These are phyloP conservation scores for Alligator mississippiensis DNA, from an alignment of 2,113 vertebrate species.

Conservation along the genomic window DNA sequence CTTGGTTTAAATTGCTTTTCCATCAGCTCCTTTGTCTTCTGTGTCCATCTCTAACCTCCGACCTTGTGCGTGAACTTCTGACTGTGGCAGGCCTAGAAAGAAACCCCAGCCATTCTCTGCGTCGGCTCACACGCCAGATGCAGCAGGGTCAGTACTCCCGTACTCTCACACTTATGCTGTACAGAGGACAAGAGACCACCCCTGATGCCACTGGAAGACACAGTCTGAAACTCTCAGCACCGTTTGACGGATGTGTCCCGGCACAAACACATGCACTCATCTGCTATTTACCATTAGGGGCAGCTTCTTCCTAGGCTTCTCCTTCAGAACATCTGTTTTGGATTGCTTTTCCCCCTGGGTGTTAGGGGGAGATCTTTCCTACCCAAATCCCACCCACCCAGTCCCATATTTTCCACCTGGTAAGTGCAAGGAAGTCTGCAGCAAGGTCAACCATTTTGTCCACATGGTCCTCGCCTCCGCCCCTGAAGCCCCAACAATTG, in stretches of 20 bases:
- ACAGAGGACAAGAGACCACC: not conserved
- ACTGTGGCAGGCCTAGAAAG: not conserved
- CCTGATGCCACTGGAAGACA: not conserved
- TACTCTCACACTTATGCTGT: not conserved
- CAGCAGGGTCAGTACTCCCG: not conserved
- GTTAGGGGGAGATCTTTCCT: slow-evolving; percentile 50
- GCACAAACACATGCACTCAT: slow-evolving; percentile 47
- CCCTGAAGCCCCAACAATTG: not conserved
- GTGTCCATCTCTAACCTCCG: not conserved
- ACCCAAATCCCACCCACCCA: slow-evolving; percentile 46
- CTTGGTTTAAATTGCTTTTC: not conserved
- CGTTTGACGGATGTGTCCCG: slow-evolving; percentile 27
- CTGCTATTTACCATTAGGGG: slow-evolving; percentile 44
- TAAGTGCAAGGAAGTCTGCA: not conserved
- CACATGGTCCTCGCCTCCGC: slow-evolving; percentile 7
- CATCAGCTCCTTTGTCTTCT: accelerated
- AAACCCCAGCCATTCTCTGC: not conserved
- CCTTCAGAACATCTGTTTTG: not conserved
- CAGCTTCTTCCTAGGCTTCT: slow-evolving; percentile 22
- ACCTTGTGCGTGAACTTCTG: not conserved
- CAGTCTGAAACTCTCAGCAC: slow-evolving; percentile 8
- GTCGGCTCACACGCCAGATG: not conserved
- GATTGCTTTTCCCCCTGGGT: slow-evolving; percentile 28
- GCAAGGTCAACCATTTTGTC: slow-evolving; percentile 56
- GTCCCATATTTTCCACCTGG: slow-evolving; percentile 53